Base-by-base conservation (phyloP, 2,888 invertebrate species). In the Tupiocoris notatus region DNA sequence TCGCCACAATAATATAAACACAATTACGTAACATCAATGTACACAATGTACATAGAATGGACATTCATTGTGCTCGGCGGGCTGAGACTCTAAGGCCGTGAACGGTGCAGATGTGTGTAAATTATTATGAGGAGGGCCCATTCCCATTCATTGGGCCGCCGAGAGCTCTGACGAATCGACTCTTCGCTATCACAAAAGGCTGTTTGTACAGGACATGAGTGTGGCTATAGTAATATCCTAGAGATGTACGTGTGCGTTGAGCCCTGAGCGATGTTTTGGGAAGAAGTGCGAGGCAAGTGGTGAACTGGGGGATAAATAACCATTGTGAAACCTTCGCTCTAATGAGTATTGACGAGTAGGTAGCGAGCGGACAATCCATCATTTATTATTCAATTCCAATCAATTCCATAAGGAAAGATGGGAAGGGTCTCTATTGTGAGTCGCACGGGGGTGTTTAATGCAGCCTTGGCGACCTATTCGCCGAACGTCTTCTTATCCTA, bases 321-420 rank as follows among this genome's bases (percentile, higher is more conserved):
- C 67, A 79, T 78, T 77, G 79, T 79, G 77, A 75, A 62, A 39
- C 64, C 76, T 73, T 64, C 25, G 17, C 75, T 74, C 79, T 79
- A 79, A 79, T 79, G 79, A 79, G 79, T 79, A 79, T 77, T 78
- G 78, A 79, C 77, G 79, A 75, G 76, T 59, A 68, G 68, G 39
- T 39, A 39, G 39, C 39, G 39, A 12, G 12, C 67, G 76, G 79
- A 79, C 79, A 79, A 62, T 77, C 77, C 68, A 77, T 78, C 79
- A 79, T 79, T 79, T 79, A 77, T 79, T 77, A 79, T 79, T 77
- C 79, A 76, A 76, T 76, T 76, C 68, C 76, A 76, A 76, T 76
- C 76, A 76, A 76, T 76, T 76, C 68, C 23, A 76, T 39, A 67
- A 63, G 67, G 63, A 62, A 39, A 61, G 58, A 58, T 57, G 75